Evolutionary conservation across 2,113 vertebrate genomes (phyloP).

Genomic region (Lates calcarifer): DNA sequence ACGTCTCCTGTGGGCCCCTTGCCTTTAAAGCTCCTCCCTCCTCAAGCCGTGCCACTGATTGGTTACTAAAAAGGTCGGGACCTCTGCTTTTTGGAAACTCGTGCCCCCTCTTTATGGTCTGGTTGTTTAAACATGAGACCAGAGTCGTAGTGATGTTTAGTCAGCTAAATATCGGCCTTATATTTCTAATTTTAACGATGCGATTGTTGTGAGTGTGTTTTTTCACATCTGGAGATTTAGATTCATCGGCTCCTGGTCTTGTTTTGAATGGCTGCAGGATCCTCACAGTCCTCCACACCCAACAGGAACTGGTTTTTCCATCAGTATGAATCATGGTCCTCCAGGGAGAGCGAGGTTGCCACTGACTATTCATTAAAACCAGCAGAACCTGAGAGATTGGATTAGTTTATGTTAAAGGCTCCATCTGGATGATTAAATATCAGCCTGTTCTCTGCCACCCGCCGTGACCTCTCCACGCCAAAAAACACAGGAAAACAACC

Average conservation of each 20-base stretch:
- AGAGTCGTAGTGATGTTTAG: not conserved
- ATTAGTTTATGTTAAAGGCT: conserved; percentile 72
- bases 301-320: conserved; percentile 52
- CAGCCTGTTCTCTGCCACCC: no score
- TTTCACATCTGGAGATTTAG: not conserved
- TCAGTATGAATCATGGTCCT: conserved; percentile 68
- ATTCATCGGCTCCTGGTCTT: no score
- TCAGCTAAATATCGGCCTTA: no score
- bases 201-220: not conserved
- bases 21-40: conserved; percentile 12
- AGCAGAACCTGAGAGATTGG: conserved; percentile 64
- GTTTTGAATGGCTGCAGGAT: not conserved
- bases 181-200: no score
- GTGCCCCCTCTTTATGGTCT: not conserved
- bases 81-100: conserved; percentile 12
- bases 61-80: conserved; percentile 19
- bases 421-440: conserved; percentile 58
- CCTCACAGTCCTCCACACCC: conserved; percentile 54
- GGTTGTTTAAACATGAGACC: conserved; percentile 9
- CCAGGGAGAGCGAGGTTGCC: conserved; percentile 51
- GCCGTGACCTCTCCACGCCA: not conserved
- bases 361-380: conserved; percentile 65
- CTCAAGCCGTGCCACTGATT: conserved; percentile 26
- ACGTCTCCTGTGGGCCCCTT: conserved; percentile 50
- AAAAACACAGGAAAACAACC: no score